Evolutionary conservation across 2,888 invertebrate species (phyloP).

Genomic region (Zhengitettix transpicula): DNA sequence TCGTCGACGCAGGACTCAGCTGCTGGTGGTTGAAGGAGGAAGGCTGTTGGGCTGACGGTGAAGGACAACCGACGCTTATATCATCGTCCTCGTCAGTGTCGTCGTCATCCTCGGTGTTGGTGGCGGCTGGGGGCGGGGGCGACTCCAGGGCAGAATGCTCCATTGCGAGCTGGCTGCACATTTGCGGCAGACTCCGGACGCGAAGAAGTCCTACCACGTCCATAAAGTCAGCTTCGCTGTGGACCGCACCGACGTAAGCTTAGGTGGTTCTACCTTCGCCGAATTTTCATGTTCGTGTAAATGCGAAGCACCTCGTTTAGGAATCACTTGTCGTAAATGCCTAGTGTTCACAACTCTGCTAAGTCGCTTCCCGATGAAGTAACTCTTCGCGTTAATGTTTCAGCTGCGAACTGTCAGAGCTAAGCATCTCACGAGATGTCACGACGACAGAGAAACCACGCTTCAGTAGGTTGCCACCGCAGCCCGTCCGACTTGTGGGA

Average conservation of each 20-base stretch:
- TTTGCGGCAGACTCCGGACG: neutral
- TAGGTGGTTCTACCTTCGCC: neutral
- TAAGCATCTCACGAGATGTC: neutral
- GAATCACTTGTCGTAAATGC: too few species aligned
- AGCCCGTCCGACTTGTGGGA: neutral
- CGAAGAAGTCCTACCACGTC: neutral
- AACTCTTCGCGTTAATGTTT: too few species aligned
- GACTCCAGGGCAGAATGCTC: neutral
- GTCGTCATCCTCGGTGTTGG: neutral
- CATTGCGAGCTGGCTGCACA: neutral
- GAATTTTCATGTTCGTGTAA: neutral
- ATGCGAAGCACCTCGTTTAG: too few species aligned
- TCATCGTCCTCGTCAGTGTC: conserved; percentile 43
- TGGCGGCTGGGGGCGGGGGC: neutral
- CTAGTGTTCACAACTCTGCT: too few species aligned
- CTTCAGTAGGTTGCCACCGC: neutral
- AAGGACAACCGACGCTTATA: conserved; percentile 64
- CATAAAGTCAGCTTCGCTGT: neutral
- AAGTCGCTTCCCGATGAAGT: too few species aligned
- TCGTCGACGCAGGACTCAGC: conserved; percentile 19
- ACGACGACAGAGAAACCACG: too few species aligned
- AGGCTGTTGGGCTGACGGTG: conserved; percentile 27
- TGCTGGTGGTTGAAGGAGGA: neutral
- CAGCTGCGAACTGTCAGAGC: too few species aligned
- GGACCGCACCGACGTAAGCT: neutral